Evolutionary conservation across 2,113 vertebrate species (phyloP).

Genomic region (Xenopus borealis): DNA sequence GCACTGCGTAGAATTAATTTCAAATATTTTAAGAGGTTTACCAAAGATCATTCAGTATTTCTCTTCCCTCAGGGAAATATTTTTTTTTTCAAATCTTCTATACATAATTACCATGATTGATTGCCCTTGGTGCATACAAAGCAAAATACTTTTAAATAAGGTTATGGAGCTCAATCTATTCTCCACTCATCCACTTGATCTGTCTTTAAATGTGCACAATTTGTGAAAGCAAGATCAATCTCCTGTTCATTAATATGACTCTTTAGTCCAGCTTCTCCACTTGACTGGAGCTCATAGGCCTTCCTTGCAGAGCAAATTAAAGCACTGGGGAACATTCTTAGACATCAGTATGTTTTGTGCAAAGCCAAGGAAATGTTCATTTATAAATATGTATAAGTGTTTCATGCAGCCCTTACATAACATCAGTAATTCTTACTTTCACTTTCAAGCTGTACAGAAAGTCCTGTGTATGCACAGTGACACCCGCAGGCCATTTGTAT

Average conservation of each 20-base stretch:
- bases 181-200: conserved; percentile 27
- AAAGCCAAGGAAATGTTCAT: background rate
- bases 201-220: conserved; percentile 26
- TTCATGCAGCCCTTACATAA: too few species aligned
- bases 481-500: too few species aligned
- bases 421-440: too few species aligned
- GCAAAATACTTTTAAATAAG: conserved; percentile 34
- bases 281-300: conserved; percentile 2
- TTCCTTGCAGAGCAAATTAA: background rate
- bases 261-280: conserved; percentile 6
- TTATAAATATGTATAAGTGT: background rate
- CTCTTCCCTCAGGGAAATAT: conserved; percentile 3
- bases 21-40: background rate
- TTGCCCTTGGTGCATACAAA: conserved; percentile 32
- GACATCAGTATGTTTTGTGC: background rate
- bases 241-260: conserved; percentile 24
- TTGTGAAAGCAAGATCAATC: conserved; percentile 42
- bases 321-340: background rate
- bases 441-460: too few species aligned
- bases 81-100: background rate
- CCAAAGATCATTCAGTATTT: conserved; percentile 17
- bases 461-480: too few species aligned
- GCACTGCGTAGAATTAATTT: background rate
- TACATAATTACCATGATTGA: conserved; percentile 36
- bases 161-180: conserved; percentile 35